Conservation (phyloP, 2,888 invertebrate genomes). For the Mimas tiliae region DNA sequence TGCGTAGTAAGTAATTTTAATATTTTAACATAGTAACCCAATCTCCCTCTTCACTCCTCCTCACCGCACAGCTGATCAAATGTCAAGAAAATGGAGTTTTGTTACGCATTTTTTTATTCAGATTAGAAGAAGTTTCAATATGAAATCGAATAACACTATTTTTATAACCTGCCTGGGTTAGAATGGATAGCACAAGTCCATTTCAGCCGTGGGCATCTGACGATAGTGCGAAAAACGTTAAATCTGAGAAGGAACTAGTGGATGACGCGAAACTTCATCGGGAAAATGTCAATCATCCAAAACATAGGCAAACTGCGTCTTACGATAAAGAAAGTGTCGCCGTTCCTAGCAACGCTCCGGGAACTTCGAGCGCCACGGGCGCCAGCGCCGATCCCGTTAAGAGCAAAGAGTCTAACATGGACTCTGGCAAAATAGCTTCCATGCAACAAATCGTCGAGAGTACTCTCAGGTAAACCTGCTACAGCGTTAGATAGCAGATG, state of each 20-base stretch:
- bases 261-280: constrained; percentile 85
- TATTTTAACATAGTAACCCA: constrained; percentile 9
- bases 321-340: constrained; percentile 81
- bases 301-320: constrained; percentile 85
- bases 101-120: constrained; percentile 79
- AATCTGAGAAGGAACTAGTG: constrained; percentile 78
- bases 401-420: constrained; percentile 73
- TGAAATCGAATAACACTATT: constrained; percentile 67
- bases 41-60: constrained; percentile 60
- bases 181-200: constrained; percentile 80
- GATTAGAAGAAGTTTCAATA: constrained; percentile 70
- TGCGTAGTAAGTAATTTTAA: too few relatives aligned
- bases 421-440: constrained; percentile 76
- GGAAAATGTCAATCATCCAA: constrained; percentile 85
- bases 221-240: constrained; percentile 78
- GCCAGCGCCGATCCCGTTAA: constrained; percentile 58
- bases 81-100: constrained; percentile 85
- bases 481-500: constrained; percentile 3
- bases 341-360: constrained; percentile 68
- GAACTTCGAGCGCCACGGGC: constrained; percentile 66
- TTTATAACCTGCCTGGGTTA: constrained; percentile 67
- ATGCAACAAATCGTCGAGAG: constrained; percentile 87
- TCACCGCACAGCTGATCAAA: constrained; percentile 84
- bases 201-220: constrained; percentile 82
- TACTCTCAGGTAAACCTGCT: constrained; percentile 82